Percentiles rank a stretch among this genome's conserved stretches.
Evolutionary conservation across 1,140 invertebrate genomes (phyloP).

Genomic region (Apis florea): DNA sequence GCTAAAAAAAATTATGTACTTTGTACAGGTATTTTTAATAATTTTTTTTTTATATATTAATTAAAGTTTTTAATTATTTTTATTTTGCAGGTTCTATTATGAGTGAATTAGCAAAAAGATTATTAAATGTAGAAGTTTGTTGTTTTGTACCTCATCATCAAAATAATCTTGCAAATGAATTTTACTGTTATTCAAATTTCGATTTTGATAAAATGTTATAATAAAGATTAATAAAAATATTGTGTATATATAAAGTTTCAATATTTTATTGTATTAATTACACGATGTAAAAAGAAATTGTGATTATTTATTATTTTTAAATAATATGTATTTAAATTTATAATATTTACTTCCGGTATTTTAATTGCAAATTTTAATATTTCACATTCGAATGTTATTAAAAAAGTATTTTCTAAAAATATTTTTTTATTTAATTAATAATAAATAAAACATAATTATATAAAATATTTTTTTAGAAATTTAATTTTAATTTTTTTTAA

Average conservation of each 20-base stretch:
- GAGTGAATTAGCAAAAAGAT: conserved; percentile 84
- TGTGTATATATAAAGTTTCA: not conserved
- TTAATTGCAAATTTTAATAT: not conserved
- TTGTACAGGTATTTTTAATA: conserved; percentile 87
- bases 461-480: not conserved
- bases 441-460: not conserved
- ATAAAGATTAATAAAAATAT: conserved; percentile 50
- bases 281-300: not conserved
- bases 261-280: not conserved
- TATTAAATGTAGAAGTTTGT: conserved; percentile 86
- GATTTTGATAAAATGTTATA: conserved; percentile 81
- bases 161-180: conserved; percentile 96
- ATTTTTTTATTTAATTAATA: not conserved
- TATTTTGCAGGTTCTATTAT: conserved; percentile 86
- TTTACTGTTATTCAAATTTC: conserved; percentile 94
- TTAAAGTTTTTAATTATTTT: conserved; percentile 22
- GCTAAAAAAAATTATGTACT: conserved; percentile 91
- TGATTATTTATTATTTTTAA: conserved; percentile 2
- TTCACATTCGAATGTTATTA: not conserved
- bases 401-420: no score
- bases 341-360: not conserved
- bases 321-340: not conserved
- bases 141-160: conserved; percentile 90
- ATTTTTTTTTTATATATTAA: not conserved
- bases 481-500: conserved; percentile 13